Conservation (phyloP, 2,797 vertebrate genomes). For the Poecilia picta region DNA sequence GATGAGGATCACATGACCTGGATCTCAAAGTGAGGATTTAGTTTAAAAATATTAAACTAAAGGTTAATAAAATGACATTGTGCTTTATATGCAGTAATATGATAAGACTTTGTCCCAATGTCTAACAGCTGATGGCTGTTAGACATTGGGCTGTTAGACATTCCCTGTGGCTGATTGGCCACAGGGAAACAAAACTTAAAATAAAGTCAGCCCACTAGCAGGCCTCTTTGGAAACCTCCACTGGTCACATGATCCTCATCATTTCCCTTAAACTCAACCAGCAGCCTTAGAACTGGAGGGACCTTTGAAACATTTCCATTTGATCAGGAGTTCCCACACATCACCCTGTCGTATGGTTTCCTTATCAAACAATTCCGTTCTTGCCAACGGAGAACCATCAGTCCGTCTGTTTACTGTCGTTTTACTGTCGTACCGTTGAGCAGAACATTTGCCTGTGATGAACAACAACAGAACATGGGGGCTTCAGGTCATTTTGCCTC, state of each 20-base stretch:
- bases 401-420: conserved; percentile 8
- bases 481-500: not conserved
- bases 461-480: not conserved
- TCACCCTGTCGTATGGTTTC: not conserved
- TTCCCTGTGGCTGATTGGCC: too few relatives aligned
- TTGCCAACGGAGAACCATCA: not conserved
- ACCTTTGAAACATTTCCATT: not conserved
- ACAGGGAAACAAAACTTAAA: not conserved
- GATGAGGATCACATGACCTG: conserved; percentile 26
- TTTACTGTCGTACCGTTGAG: conserved; percentile 38
- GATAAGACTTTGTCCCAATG: not conserved
- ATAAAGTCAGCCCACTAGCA: not conserved
- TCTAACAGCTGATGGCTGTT: not conserved
- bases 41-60: not conserved
- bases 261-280: not conserved
- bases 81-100: not conserved
- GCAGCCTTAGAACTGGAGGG: not conserved
- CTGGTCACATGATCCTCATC: conserved; percentile 26
- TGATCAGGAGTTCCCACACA: conserved; percentile 1
- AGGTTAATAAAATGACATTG: not conserved
- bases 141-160: too few relatives aligned
- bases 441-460: not conserved
- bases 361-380: not conserved
- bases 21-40: not conserved
- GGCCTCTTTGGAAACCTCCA: not conserved